Conservation (phyloP, 2,888 invertebrate genomes). For the Drosophila nr. perissopoda region DNA sequence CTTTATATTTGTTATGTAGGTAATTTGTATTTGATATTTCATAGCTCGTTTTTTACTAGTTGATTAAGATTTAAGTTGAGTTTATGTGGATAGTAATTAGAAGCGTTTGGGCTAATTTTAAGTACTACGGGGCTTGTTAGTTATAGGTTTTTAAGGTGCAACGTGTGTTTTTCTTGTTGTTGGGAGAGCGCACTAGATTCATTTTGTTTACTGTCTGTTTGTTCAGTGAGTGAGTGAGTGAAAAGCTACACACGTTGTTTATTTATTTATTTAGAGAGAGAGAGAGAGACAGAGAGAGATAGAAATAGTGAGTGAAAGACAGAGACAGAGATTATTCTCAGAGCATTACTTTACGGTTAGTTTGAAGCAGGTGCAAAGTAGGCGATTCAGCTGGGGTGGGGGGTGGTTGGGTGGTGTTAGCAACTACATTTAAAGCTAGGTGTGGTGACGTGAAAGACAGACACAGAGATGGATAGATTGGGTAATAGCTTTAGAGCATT, state of each 20-base stretch:
- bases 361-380: slow-evolving; percentile 67
- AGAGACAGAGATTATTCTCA: slow-evolving; percentile 19
- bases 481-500: slow-evolving; percentile 47
- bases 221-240: slow-evolving; percentile 41
- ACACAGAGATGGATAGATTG: slow-evolving; percentile 42
- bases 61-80: slow-evolving; percentile 52
- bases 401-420: slow-evolving; percentile 17
- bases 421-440: slow-evolving; percentile 70
- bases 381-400: slow-evolving; percentile 35
- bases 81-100: slow-evolving; percentile 62
- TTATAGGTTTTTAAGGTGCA: slow-evolving; percentile 55
- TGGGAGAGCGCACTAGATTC: slow-evolving; percentile 62
- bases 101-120: slow-evolving; percentile 60
- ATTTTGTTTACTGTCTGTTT: slow-evolving; percentile 30
- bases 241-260: slow-evolving; percentile 50
- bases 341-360: slow-evolving; percentile 54
- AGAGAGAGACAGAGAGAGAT: slow-evolving; percentile 2
- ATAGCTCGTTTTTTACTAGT: slow-evolving; percentile 69
- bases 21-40: slow-evolving; percentile 76
- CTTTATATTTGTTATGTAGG: slow-evolving; percentile 73
- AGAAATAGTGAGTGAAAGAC: slow-evolving; percentile 7
- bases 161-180: slow-evolving; percentile 45
- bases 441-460: slow-evolving; percentile 50
- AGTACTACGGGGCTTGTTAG: slow-evolving; percentile 62
- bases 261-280: slow-evolving; percentile 11